Conservation (phyloP, 2,797 vertebrate genomes). For the Notoglanidium macrostoma region DNA sequence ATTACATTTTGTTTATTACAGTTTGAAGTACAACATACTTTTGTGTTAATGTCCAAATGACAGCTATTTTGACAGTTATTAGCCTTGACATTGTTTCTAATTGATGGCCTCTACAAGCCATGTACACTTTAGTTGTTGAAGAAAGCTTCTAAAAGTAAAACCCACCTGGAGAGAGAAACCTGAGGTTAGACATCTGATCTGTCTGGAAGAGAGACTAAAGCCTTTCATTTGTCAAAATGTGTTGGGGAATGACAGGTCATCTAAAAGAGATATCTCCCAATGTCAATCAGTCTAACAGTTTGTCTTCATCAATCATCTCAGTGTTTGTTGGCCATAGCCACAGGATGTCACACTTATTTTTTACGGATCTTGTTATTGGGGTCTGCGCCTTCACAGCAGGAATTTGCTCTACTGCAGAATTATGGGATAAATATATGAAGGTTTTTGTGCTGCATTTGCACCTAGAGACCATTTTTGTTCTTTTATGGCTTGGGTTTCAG, state of each 20-base stretch:
- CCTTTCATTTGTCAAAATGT: constrained; percentile 44
- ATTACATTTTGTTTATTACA: not conserved
- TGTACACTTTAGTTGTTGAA: constrained; percentile 32
- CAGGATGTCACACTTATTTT: constrained; percentile 70
- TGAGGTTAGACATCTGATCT: constrained; percentile 50
- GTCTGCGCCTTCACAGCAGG: constrained; percentile 64
- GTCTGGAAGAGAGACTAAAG: constrained; percentile 40
- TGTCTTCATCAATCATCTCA: constrained; percentile 70
- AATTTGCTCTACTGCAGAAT: constrained; percentile 56
- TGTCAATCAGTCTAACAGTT: constrained; percentile 62
- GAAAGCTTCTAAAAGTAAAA: constrained; percentile 29
- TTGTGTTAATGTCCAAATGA: not conserved
- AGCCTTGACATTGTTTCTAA: constrained; percentile 34
- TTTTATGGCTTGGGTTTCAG: constrained; percentile 41
- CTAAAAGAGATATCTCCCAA: constrained; percentile 45
- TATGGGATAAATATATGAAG: constrained; percentile 53
- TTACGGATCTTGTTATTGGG: constrained; percentile 67
- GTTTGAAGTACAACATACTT: not conserved
- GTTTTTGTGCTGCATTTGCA: constrained; percentile 65
- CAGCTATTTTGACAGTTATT: constrained; percentile 13
- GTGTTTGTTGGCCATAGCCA: constrained; percentile 70
- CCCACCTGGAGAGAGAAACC: constrained; percentile 37
- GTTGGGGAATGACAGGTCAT: constrained; percentile 39
- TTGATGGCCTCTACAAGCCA: constrained; percentile 33
- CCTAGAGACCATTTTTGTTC: constrained; percentile 62